Evolutionary conservation across 1,140 invertebrate genomes (phyloP).

Genomic region (Cotesia glomerata): DNA sequence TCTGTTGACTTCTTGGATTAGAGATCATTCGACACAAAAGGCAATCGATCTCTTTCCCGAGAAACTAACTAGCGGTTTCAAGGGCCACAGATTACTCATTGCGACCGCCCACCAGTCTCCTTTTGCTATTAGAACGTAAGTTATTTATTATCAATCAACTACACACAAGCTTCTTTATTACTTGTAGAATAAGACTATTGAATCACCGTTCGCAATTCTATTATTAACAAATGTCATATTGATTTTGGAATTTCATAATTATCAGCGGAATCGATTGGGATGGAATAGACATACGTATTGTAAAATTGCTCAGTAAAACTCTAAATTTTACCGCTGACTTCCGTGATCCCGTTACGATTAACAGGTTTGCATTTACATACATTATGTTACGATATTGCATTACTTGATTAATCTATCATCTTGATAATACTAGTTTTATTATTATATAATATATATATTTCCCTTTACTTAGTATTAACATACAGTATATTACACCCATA

Average conservation of each 20-base stretch:
- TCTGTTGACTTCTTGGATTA: constrained; percentile 72
- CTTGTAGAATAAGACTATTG: constrained; percentile 35
- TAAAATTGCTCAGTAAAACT: constrained; percentile 66
- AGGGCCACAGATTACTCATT: constrained; percentile 73
- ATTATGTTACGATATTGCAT: neutral
- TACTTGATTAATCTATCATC: neutral
- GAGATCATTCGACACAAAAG: constrained; percentile 66
- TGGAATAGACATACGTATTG: constrained; percentile 71
- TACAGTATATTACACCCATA: neutral
- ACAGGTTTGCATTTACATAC: constrained; percentile 47
- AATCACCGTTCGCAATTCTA: neutral
- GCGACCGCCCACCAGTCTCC: constrained; percentile 73
- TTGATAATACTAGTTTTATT: too few species aligned
- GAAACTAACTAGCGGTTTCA: constrained; percentile 72
- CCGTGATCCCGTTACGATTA: constrained; percentile 61
- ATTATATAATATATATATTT: too few species aligned
- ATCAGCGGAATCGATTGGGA: constrained; percentile 67
- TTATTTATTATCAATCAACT: constrained; percentile 21
- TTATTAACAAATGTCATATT: constrained; percentile 40
- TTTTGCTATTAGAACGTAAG: constrained; percentile 70
- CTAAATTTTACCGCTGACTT: constrained; percentile 76
- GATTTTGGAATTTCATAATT: constrained; percentile 48
- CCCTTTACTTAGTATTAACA: too few species aligned
- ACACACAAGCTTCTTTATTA: constrained; percentile 13
- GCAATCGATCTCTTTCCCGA: constrained; percentile 69